Base-by-base conservation (phyloP, 2,113 vertebrate species). In the Vulpes lagopus region DNA sequence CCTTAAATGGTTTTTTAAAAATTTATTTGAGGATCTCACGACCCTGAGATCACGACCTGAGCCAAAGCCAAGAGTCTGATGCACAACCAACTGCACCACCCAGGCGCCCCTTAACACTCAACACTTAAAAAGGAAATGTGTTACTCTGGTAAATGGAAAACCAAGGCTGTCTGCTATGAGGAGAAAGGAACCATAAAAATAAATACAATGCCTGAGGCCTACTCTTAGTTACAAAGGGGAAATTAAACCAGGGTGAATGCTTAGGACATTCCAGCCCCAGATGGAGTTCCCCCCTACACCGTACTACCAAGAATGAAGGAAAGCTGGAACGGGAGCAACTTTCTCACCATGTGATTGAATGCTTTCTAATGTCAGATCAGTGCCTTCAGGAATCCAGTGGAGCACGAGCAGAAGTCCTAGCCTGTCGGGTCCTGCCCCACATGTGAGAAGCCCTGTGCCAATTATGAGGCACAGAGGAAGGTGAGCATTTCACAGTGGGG, bases 361-460 rank as follows among this genome's bases (percentile, higher is more conserved):
- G 35, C 30, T 59, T 55, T 82, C 71, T 51, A 64, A 25, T 3
- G 19, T 83, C 49, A 22, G 62, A 4, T 81, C 20, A 11, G 86
- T 30, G 43, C 57, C 62, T 80, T 55, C 20, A 79, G 92, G 85
- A 85, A 81, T 11, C 79, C 15, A 55, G 17, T 83, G 35, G 60
- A 35, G 82, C 43, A 43, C 0, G 10, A 57, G 49, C 3, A 9
- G 22, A 17, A 87, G 67, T 67, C 67, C 53, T 0, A 2, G 16
- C 22, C 71, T 22, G 22, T 8, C 12, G 0, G 30, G 59, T 57
- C 38, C 60, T 1, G 0, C 11, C 15, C 22, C 25, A 43, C 0
- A 0, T 0, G 0, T 14, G 53, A 57, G 3, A 51, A 20, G 71
- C n/a, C n/a, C 30, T 8, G 35, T 3, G n/a, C 22, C 32, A 27